Conservation (phyloP, 2,888 invertebrate species). For the Trisateles emortualis region DNA sequence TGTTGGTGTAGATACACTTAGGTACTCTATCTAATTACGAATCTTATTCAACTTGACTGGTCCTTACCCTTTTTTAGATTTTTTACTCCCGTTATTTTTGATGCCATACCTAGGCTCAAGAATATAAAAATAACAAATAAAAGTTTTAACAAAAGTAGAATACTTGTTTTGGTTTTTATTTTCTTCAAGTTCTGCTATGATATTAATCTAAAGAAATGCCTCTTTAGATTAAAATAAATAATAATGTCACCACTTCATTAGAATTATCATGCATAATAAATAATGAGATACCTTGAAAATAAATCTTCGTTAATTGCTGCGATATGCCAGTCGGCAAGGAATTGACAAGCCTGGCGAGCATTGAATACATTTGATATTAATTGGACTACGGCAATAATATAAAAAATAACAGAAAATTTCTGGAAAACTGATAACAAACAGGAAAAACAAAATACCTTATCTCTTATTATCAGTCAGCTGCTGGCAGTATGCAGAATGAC, state of each 20-base stretch:
- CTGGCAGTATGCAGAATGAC: background rate
- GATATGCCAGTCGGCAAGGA: slow-evolving; percentile 87
- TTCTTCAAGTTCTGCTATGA: too few relatives aligned
- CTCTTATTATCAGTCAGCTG: slow-evolving; percentile 29
- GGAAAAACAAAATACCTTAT: slow-evolving; percentile 37
- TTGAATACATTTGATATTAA: slow-evolving; percentile 55
- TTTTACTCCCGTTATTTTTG: background rate
- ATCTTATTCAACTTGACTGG: too few relatives aligned
- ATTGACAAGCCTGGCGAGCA: slow-evolving; percentile 87
- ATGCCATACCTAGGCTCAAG: slow-evolving; percentile 1
- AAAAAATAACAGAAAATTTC: background rate
- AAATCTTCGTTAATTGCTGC: slow-evolving; percentile 88
- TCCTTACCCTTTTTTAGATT: background rate
- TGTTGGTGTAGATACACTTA: too few relatives aligned
- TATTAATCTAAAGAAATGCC: too few relatives aligned
- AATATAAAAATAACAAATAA: slow-evolving; percentile 5
- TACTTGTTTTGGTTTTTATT: too few relatives aligned
- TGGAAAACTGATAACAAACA: slow-evolving; percentile 9
- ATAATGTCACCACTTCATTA: background rate
- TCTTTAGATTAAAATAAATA: slow-evolving; percentile 7
- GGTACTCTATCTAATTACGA: too few relatives aligned
- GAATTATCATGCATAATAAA: too few relatives aligned
- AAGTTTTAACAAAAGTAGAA: slow-evolving; percentile 1
- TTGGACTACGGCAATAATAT: background rate
- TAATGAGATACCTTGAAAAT: slow-evolving; percentile 87